These are phyloP conservation scores for Eretmochelys imbricata DNA, from an alignment of 2,113 vertebrate genomes.

Conservation along the genomic window DNA sequence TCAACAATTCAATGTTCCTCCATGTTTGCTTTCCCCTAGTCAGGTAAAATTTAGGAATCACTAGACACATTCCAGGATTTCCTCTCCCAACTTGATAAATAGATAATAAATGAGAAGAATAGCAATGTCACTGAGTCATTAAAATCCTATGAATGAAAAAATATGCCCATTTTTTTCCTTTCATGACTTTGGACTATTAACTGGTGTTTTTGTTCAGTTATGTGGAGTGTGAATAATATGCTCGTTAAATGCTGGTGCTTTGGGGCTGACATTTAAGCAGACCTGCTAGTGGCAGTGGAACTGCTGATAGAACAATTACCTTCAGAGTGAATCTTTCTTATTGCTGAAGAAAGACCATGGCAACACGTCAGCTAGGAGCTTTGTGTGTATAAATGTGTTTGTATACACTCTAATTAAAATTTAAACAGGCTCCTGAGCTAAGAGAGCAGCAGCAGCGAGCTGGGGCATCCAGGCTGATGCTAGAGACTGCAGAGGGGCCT, in stretches of 20 bases:
- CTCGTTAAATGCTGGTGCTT: neutral
- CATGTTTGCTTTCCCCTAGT: neutral
- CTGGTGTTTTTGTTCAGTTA: neutral
- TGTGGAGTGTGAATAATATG: neutral
- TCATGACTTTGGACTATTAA: accelerated
- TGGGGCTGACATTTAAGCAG: constrained; percentile 22
- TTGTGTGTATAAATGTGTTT: neutral
- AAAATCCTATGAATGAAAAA: neutral
- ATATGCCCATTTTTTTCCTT: accelerated
- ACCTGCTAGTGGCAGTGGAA: neutral
- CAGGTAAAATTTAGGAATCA: accelerated
- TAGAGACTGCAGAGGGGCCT: neutral
- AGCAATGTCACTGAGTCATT: neutral
- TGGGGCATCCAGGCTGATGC: accelerated
- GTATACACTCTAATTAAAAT: neutral
- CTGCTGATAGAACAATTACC: constrained; percentile 22
- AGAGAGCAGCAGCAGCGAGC: neutral
- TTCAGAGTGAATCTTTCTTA: neutral
- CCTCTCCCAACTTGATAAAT: accelerated
- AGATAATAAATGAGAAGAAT: neutral
- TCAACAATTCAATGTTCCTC: neutral
- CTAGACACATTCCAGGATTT: accelerated
- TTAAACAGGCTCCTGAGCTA: neutral
- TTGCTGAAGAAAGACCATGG: constrained; percentile 54
- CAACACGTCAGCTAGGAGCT: constrained; percentile 18